phyloP scores from a whole-genome alignment of 2,113 vertebrate genomes.

The Laticauda laticaudata region DNA sequence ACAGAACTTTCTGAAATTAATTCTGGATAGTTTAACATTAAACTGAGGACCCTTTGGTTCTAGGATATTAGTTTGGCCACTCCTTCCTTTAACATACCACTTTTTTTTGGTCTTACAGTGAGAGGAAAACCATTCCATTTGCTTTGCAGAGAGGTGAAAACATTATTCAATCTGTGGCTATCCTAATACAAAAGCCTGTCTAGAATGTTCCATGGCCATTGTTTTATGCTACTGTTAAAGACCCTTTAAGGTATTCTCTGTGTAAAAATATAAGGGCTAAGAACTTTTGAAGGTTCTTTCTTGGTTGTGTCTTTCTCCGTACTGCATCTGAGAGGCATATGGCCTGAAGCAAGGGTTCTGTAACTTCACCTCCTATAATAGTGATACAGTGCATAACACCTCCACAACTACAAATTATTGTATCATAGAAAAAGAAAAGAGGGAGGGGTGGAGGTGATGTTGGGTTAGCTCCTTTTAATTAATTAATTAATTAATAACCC shows the following conservation, averaged over 20 bases:
- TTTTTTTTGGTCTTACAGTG: not conserved
- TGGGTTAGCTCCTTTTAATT: not conserved
- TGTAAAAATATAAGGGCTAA: not conserved
- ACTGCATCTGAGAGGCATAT: not conserved
- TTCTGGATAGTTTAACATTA: not conserved
- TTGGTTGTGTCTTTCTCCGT: not conserved
- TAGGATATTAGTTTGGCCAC: not conserved
- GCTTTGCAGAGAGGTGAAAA: not conserved
- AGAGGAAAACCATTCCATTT: too few species aligned
- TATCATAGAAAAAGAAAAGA: not conserved
- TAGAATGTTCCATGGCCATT: not conserved
- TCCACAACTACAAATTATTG: not conserved
- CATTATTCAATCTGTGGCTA: not conserved
- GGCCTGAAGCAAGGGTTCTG: not conserved
- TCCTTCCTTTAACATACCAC: not conserved
- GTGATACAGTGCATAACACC: not conserved
- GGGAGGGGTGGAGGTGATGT: not conserved
- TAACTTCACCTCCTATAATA: not conserved
- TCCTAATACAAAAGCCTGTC: not conserved
- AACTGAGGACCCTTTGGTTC: not conserved
- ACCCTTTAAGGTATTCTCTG: not conserved
- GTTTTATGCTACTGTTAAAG: not conserved
- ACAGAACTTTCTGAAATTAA: not conserved
- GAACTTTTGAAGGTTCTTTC: not conserved
- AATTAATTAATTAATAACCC: too few species aligned